These are phyloP conservation scores for Hepsetus odoe DNA, from an alignment of 2,113 vertebrate species.

Conservation along the genomic window DNA sequence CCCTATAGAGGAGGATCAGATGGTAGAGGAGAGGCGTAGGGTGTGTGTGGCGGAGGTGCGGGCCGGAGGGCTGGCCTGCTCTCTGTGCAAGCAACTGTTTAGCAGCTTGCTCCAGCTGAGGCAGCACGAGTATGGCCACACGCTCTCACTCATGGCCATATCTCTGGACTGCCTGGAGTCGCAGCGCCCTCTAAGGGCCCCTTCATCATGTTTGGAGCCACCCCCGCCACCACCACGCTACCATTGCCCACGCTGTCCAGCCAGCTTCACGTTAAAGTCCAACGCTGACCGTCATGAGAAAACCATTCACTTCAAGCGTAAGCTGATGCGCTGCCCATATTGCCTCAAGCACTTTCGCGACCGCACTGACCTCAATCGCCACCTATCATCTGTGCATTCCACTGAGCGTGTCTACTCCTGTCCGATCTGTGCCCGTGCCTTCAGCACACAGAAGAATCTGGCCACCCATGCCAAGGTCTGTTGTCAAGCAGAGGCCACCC, in stretches of 20 bases:
- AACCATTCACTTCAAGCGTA: constrained; percentile 80
- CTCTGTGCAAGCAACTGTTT: constrained; percentile 80
- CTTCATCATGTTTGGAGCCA: constrained; percentile 41
- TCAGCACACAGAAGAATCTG: constrained; percentile 80
- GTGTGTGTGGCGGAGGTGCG: constrained; percentile 61
- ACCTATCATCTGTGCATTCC: constrained; percentile 75
- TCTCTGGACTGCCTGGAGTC: constrained; percentile 65
- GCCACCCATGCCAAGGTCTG: constrained; percentile 75
- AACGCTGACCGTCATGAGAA: constrained; percentile 81
- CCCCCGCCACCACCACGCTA: constrained; percentile 69
- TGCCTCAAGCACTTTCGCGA: constrained; percentile 77
- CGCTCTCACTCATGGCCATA: constrained; percentile 73
- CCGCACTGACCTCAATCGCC: constrained; percentile 78
- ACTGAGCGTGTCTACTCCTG: constrained; percentile 70
- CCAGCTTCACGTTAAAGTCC: constrained; percentile 83
- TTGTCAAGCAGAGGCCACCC: constrained; percentile 66
- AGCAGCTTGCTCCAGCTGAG: constrained; percentile 73
- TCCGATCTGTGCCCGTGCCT: constrained; percentile 75
- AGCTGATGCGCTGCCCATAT: constrained; percentile 79
- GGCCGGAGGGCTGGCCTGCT: constrained; percentile 73
- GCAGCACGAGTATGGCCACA: constrained; percentile 76
- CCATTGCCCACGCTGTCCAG: constrained; percentile 78
- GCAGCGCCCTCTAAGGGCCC: constrained; percentile 48
- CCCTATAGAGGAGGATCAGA: constrained; percentile 61
- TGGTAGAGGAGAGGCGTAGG: constrained; percentile 67